phyloP scores from a whole-genome alignment of 2,888 invertebrate species.

The Cyaniris semiargus region DNA sequence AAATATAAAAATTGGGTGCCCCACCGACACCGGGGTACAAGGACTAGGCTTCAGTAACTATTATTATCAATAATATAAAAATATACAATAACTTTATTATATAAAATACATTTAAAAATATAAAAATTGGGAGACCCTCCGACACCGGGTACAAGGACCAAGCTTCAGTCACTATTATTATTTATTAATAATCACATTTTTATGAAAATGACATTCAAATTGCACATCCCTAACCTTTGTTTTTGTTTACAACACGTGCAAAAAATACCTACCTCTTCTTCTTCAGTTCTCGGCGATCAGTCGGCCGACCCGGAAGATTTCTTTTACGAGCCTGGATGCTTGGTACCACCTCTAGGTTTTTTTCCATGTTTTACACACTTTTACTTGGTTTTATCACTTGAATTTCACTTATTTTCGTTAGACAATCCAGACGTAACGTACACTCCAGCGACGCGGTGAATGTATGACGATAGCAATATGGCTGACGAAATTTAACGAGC shows the following conservation, averaged over 20 bases:
- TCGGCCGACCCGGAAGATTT: constrained; percentile 29
- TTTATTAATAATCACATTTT: constrained; percentile 30
- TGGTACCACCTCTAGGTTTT: constrained; percentile 29
- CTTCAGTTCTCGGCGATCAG: constrained; percentile 30
- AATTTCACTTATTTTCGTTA: constrained; percentile 30
- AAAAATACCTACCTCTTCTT: constrained; percentile 28
- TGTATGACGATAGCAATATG: too few species aligned
- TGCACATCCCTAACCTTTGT: constrained; percentile 26
- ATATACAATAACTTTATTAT: constrained; percentile 26
- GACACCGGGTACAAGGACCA: constrained; percentile 28
- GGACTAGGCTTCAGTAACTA: constrained; percentile 12
- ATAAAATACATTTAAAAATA: constrained; percentile 29
- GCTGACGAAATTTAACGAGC: too few species aligned
- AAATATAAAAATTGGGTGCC: constrained; percentile 23
- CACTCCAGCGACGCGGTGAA: constrained; percentile 26
- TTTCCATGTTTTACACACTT: constrained; percentile 27
- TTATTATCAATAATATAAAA: constrained; percentile 28
- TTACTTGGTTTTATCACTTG: constrained; percentile 29
- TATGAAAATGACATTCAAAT: constrained; percentile 28
- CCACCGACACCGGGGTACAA: constrained; percentile 28
- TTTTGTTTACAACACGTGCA: constrained; percentile 32
- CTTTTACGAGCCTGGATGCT: constrained; percentile 22
- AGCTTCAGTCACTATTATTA: constrained; percentile 17
- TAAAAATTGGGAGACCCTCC: constrained; percentile 18
- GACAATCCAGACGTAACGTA: constrained; percentile 7